Evolutionary conservation across 2,797 vertebrate genomes (phyloP).

Genomic region (Pogonophryne albipinna): DNA sequence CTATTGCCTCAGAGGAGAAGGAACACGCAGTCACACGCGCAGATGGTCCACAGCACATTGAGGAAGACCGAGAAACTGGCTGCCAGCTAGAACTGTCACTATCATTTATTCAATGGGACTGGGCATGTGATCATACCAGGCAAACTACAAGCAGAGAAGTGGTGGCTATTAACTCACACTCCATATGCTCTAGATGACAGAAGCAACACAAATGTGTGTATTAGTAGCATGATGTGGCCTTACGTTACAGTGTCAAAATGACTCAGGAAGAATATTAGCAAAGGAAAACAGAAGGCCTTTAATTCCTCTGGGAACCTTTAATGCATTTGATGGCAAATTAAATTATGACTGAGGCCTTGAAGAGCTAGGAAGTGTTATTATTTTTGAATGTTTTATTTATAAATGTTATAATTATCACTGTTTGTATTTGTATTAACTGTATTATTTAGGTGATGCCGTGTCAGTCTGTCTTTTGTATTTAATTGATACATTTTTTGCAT

Average conservation of each 20-base stretch:
- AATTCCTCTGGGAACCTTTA: too few relatives aligned
- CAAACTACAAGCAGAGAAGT: conserved; percentile 57
- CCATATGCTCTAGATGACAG: conserved; percentile 47
- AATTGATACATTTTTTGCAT: too few relatives aligned
- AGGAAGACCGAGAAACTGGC: conserved; percentile 54
- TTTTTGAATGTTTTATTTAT: too few relatives aligned
- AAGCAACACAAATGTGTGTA: conserved; percentile 18
- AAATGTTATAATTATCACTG: too few relatives aligned
- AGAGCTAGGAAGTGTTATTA: too few relatives aligned
- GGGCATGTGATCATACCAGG: conserved; percentile 42
- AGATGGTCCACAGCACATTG: conserved; percentile 72
- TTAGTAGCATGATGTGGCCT: neutral
- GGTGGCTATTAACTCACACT: conserved; percentile 46
- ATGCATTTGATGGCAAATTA: too few relatives aligned
- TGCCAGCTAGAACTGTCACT: conserved; percentile 77
- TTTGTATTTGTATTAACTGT: too few relatives aligned
- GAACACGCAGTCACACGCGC: conserved; percentile 58
- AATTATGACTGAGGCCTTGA: too few relatives aligned
- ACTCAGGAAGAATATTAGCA: neutral
- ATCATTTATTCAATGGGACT: conserved; percentile 66
- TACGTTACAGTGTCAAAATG: conserved; percentile 14
- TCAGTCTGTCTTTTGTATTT: too few relatives aligned
- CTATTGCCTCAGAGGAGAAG: conserved; percentile 66
- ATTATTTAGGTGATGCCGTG: too few relatives aligned
- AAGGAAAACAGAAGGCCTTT: too few relatives aligned